phyloP scores from a whole-genome alignment of 2,113 vertebrate species.

The Scortum barcoo region DNA sequence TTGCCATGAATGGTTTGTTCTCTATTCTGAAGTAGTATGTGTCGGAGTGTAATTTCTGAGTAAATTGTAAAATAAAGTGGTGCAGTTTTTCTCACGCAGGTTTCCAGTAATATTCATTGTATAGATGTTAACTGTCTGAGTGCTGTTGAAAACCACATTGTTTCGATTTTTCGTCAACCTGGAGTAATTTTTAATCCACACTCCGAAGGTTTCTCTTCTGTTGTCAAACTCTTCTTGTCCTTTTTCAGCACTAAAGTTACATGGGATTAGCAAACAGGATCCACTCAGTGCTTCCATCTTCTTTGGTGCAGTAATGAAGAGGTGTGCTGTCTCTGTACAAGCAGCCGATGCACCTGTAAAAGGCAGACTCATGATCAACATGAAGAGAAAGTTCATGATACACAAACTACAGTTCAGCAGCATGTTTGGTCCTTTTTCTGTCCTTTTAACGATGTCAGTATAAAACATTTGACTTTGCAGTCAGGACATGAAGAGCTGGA shows the following conservation, averaged over 20 bases:
- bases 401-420: too few relatives aligned
- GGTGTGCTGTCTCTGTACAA: too few relatives aligned
- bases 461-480: too few relatives aligned
- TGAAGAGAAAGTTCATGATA: too few relatives aligned
- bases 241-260: not conserved
- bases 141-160: not conserved
- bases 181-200: not conserved
- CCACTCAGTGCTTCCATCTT: not conserved
- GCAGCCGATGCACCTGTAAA: not conserved
- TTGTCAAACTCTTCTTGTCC: too few relatives aligned
- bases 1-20: too few relatives aligned
- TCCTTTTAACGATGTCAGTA: too few relatives aligned
- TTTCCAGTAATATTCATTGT: slow-evolving; percentile 3
- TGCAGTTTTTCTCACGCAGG: not conserved
- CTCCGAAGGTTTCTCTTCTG: not conserved
- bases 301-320: too few relatives aligned
- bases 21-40: too few relatives aligned
- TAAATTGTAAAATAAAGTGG: not conserved
- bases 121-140: not conserved
- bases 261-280: slow-evolving; percentile 3
- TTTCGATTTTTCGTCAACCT: rapidly evolving
- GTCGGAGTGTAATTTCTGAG: too few relatives aligned
- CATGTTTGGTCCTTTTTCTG: too few relatives aligned
- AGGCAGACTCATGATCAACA: not conserved
- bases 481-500: not conserved